phyloP scores from a whole-genome alignment of 2,797 vertebrate genomes.

The Poecilia wingei region DNA sequence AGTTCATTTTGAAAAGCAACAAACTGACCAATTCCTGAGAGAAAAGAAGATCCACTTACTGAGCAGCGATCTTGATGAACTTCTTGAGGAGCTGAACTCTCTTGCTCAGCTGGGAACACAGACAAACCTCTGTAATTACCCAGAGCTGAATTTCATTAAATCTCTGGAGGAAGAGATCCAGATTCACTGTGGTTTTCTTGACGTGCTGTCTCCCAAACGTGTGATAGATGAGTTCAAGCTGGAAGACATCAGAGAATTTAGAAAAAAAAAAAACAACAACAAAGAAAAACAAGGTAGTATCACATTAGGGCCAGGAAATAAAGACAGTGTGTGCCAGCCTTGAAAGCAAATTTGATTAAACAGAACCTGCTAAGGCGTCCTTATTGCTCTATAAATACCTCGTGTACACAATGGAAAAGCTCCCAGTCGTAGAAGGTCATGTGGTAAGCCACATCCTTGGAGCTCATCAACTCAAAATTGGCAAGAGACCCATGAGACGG shows the following conservation, averaged over 20 bases:
- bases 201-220: constrained; percentile 95
- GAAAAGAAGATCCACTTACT: constrained; percentile 83
- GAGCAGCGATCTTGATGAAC: constrained; percentile 97
- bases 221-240: constrained; percentile 97
- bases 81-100: constrained; percentile 98
- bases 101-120: constrained; percentile 95
- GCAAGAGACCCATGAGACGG: constrained; percentile 87
- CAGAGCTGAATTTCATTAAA: constrained; percentile 99
- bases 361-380: neutral
- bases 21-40: neutral
- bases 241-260: constrained; percentile 22
- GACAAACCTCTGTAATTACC: constrained; percentile 96
- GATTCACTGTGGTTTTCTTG: constrained; percentile 95
- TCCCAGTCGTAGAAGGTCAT: constrained; percentile 98
- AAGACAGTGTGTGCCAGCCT: neutral
- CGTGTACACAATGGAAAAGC: constrained; percentile 96
- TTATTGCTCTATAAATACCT: constrained; percentile 79
- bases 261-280: constrained; percentile 20
- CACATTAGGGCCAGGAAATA: neutral
- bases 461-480: constrained; percentile 97
- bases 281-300: neutral
- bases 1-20: neutral
- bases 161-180: constrained; percentile 96
- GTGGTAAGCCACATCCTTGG: constrained; percentile 95
- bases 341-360: neutral